Evolutionary conservation across 2,797 vertebrate genomes (phyloP).

Genomic region (Atherinosoma microstoma): DNA sequence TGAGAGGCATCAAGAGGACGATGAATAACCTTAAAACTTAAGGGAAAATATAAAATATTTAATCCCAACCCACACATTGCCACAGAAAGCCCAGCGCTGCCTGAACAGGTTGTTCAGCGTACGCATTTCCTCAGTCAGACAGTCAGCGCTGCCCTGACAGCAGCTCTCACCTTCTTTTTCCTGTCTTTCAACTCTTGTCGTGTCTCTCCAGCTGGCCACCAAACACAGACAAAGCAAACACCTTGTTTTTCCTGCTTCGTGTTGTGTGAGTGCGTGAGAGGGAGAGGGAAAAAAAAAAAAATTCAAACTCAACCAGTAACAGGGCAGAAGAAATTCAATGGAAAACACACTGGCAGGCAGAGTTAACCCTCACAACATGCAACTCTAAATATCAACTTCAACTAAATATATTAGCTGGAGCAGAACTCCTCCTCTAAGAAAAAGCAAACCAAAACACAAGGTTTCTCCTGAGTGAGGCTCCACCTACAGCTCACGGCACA

Average conservation of each 20-base stretch:
- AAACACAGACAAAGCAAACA: constrained; percentile 66
- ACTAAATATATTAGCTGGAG: constrained; percentile 54
- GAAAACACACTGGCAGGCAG: constrained; percentile 29
- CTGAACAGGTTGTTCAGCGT: constrained; percentile 25
- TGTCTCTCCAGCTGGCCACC: constrained; percentile 49
- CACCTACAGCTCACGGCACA: constrained; percentile 65
- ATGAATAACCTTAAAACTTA: not conserved
- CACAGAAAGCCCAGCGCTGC: constrained; percentile 27
- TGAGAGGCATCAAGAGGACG: constrained; percentile 11
- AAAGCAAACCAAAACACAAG: constrained; percentile 22
- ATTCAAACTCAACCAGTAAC: constrained; percentile 43
- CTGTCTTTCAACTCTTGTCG: constrained; percentile 45
- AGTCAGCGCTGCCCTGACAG: constrained; percentile 16
- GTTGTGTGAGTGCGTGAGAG: constrained; percentile 28
- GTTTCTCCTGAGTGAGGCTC: constrained; percentile 65
- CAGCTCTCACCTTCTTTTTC: constrained; percentile 60
- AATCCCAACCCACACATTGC: constrained; percentile 13
- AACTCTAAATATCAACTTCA: constrained; percentile 65
- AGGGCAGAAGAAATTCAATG: constrained; percentile 14
- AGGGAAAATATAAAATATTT: constrained; percentile 8
- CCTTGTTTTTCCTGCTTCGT: constrained; percentile 73
- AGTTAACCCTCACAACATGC: constrained; percentile 34
- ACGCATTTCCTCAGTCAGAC: constrained; percentile 29
- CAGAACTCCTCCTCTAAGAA: constrained; percentile 53
- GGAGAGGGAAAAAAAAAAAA: constrained; percentile 17